phyloP scores from a whole-genome alignment of 92 coral and sea anemone genomes.

The Actinostola sp. region DNA sequence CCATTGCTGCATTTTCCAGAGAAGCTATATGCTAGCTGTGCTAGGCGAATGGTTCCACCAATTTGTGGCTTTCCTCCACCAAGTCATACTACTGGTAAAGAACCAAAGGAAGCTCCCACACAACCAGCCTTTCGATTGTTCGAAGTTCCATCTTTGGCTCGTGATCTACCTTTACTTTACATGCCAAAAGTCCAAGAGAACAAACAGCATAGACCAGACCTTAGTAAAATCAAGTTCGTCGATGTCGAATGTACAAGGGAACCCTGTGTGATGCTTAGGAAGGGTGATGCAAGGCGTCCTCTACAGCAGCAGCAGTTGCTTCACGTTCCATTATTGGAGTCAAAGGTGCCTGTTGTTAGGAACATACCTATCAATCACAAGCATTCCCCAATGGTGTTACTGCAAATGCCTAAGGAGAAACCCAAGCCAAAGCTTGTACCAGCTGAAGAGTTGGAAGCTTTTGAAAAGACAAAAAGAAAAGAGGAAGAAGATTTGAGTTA shows the following conservation, averaged over 20 bases:
- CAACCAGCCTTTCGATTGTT: slow-evolving; percentile 58
- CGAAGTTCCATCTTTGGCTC: slow-evolving; percentile 40
- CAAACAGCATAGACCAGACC: slow-evolving; percentile 38
- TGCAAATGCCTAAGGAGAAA: slow-evolving; percentile 52
- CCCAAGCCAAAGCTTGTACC: slow-evolving; percentile 64
- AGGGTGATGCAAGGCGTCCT: background rate
- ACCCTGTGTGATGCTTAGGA: slow-evolving; percentile 25
- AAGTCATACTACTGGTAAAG: background rate
- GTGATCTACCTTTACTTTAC: slow-evolving; percentile 49
- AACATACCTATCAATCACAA: background rate
- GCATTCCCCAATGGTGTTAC: slow-evolving; percentile 48
- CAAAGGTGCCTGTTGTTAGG: slow-evolving; percentile 9
- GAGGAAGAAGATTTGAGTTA: slow-evolving; percentile 18
- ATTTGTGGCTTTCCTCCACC: slow-evolving; percentile 13
- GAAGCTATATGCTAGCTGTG: background rate
- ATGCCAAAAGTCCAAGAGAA: slow-evolving; percentile 38
- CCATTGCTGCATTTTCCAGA: slow-evolving; percentile 11
- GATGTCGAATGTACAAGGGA: slow-evolving; percentile 35
- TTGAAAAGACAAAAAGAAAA: slow-evolving; percentile 52
- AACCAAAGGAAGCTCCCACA: slow-evolving; percentile 33
- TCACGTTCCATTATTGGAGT: slow-evolving; percentile 12
- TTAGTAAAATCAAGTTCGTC: slow-evolving; percentile 65
- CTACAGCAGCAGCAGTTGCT: background rate
- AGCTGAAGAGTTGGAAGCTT: slow-evolving; percentile 54
- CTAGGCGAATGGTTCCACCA: background rate